Percentiles rank a stretch among this genome's conserved stretches.
Conservation (phyloP, 2,113 vertebrate genomes). For the Bombycilla garrulus region DNA sequence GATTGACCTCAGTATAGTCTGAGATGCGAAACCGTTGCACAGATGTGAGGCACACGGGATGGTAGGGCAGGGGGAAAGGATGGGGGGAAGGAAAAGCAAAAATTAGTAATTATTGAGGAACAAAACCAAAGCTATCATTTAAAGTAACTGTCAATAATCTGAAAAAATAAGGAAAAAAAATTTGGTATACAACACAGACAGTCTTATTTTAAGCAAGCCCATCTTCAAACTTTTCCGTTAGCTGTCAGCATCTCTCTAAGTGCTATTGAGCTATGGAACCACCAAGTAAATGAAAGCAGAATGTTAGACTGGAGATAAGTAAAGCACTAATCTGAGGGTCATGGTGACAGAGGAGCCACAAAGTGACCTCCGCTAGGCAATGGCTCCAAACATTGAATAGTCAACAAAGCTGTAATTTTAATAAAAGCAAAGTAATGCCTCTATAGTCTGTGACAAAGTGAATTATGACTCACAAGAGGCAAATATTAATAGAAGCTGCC, state of each 20-base stretch:
- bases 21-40: background rate
- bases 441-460: background rate
- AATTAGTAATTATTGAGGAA: background rate
- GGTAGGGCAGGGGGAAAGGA: no score
- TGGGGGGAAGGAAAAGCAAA: accelerated
- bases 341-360: background rate
- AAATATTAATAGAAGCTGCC: constrained; percentile 30
- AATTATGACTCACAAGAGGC: background rate
- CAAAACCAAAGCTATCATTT: background rate
- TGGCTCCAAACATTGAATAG: background rate
- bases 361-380: constrained; percentile 3
- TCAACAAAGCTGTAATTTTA: constrained; percentile 18
- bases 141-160: background rate
- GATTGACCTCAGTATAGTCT: background rate
- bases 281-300: constrained; percentile 39
- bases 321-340: constrained; percentile 27
- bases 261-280: constrained; percentile 30
- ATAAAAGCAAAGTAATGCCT: background rate
- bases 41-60: accelerated
- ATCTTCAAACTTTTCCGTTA: constrained; percentile 44
- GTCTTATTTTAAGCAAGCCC: background rate
- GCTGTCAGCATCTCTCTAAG: constrained; percentile 8
- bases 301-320: constrained; percentile 39
- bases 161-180: background rate
- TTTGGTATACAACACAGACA: background rate